Conservation (phyloP, 2,888 invertebrate species). For the Opisthograptis luteolata region DNA sequence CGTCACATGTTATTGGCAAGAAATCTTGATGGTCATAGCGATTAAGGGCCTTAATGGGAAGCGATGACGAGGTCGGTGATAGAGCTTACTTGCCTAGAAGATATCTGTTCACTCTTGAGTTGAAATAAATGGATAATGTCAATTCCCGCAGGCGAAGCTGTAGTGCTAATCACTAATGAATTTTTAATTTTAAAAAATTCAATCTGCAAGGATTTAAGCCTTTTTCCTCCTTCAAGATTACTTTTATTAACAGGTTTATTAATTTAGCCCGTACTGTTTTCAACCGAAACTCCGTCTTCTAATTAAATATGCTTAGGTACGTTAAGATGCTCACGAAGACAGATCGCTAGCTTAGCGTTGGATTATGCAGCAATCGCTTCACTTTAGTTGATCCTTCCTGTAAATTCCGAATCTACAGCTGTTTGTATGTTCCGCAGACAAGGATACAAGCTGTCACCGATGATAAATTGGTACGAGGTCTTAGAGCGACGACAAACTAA, state of each 20-base stretch:
- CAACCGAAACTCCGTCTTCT: slow-evolving; percentile 9
- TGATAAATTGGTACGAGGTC: slow-evolving; percentile 27
- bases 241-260: not conserved
- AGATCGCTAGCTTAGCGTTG: slow-evolving; percentile 15
- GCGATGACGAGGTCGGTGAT: too few species aligned
- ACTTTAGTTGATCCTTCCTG: slow-evolving; percentile 20
- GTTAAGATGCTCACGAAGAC: slow-evolving; percentile 14
- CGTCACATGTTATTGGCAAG: too few species aligned
- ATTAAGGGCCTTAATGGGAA: too few species aligned
- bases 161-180: too few species aligned
- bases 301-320: slow-evolving; percentile 19
- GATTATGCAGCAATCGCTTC: slow-evolving; percentile 17
- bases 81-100: too few species aligned
- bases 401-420: slow-evolving; percentile 8
- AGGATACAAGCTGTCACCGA: slow-evolving; percentile 14
- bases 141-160: too few species aligned
- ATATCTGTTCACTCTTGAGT: too few species aligned
- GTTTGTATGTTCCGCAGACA: slow-evolving; percentile 7
- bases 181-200: too few species aligned
- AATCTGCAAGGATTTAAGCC: too few species aligned
- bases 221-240: too few species aligned
- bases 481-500: slow-evolving; percentile 9
- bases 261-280: slow-evolving; percentile 7
- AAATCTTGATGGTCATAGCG: too few species aligned
- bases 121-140: too few species aligned